Percentiles rank a stretch among this genome's conserved stretches.
Evolutionary conservation across 2,113 vertebrate species (phyloP).

Genomic region (Phyllostomus discolor): DNA sequence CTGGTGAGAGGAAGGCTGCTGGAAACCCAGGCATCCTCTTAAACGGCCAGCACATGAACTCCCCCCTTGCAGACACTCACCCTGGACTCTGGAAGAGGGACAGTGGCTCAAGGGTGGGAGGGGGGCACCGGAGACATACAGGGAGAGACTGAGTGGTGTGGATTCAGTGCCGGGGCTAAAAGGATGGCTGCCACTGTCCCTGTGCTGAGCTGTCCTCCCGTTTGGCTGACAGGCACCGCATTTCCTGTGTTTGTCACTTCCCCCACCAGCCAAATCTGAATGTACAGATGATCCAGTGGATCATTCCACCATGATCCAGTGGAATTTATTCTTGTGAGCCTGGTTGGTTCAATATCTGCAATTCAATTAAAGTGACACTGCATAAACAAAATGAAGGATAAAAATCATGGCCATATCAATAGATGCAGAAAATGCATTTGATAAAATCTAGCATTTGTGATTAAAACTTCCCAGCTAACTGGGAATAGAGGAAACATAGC

Average conservation of each 20-base stretch:
- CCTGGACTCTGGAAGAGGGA: background rate
- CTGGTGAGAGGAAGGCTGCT: background rate
- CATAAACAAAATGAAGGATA: too few relatives aligned
- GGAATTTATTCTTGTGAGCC: too few relatives aligned
- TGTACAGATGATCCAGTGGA: background rate
- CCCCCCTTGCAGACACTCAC: background rate
- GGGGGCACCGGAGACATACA: background rate
- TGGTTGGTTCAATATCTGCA: too few relatives aligned
- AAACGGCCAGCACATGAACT: background rate
- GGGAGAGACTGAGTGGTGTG: background rate
- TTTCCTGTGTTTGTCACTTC: background rate
- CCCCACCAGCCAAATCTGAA: background rate
- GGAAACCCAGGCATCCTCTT: background rate
- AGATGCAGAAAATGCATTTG: too few relatives aligned
- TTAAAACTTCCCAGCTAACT: too few relatives aligned
- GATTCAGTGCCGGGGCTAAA: background rate
- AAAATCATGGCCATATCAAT: too few relatives aligned
- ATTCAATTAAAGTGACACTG: too few relatives aligned
- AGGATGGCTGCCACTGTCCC: background rate
- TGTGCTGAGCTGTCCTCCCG: background rate
- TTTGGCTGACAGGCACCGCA: background rate
- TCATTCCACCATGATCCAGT: too few relatives aligned
- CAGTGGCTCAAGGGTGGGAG: background rate
- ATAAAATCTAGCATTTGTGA: too few relatives aligned
- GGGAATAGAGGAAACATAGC: too few relatives aligned